A percentile compares a stretch with the other conserved stretches of the same genome.
These are phyloP conservation scores for Drosophila pectinifera DNA, from an alignment of 1,140 invertebrate genomes.

Conservation along the genomic window DNA sequence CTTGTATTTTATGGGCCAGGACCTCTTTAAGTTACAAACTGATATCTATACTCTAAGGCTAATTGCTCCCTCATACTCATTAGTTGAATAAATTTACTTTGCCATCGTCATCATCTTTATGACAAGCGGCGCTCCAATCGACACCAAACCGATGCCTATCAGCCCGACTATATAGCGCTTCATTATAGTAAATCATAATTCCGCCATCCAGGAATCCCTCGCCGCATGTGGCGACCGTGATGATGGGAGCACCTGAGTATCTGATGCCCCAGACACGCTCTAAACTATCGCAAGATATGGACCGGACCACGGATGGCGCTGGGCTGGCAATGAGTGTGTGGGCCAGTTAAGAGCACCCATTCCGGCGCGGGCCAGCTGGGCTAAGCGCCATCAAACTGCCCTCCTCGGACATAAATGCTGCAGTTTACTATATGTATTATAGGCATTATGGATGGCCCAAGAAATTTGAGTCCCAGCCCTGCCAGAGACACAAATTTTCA, in stretches of 20 bases:
- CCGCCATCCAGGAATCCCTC: constrained; percentile 45
- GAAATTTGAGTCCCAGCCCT: constrained; percentile 54
- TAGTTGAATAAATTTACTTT: constrained; percentile 23
- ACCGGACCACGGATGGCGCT: constrained; percentile 47
- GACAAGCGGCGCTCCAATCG: constrained; percentile 42
- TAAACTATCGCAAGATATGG: constrained; percentile 76
- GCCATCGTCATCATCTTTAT: constrained; percentile 67
- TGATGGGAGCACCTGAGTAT: constrained; percentile 25
- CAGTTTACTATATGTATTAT: constrained; percentile 76
- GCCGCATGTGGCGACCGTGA: constrained; percentile 55
- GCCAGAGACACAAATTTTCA: constrained; percentile 50
- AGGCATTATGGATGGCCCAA: constrained; percentile 42
- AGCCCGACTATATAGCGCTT: constrained; percentile 71
- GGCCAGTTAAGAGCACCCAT: constrained; percentile 34
- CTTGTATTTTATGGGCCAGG: neutral
- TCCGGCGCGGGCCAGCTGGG: constrained; percentile 19
- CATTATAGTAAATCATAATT: constrained; percentile 83
- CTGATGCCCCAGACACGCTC: constrained; percentile 61
- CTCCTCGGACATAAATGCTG: constrained; percentile 70
- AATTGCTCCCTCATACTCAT: no score
- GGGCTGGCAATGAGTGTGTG: constrained; percentile 68
- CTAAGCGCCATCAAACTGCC: constrained; percentile 67
- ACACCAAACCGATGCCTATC: constrained; percentile 67
- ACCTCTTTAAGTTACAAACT: no score
- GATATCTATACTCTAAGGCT: no score